These are phyloP conservation scores for Macropis europaea DNA, from an alignment of 2,888 invertebrate species.

Conservation along the genomic window DNA sequence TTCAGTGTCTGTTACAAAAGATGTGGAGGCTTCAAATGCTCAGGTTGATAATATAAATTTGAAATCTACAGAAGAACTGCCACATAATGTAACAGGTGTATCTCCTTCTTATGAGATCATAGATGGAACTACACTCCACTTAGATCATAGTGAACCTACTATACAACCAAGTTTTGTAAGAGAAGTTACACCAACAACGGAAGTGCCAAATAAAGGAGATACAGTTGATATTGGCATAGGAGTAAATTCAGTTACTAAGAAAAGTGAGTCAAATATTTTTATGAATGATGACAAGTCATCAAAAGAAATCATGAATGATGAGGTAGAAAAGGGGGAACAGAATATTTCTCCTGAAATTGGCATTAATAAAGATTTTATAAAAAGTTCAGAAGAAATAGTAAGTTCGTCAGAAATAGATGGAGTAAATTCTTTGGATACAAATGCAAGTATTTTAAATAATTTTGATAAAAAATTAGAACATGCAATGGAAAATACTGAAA, in stretches of 20 bases:
- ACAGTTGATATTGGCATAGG: neutral
- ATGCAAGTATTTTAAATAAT: neutral
- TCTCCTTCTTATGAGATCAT: conserved; percentile 80
- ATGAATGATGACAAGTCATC: neutral
- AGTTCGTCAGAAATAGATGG: neutral
- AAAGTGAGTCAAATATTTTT: conserved; percentile 12
- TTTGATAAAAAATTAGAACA: neutral
- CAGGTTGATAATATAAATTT: conserved; percentile 6
- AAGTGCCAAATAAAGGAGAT: conserved; percentile 23
- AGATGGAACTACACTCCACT: conserved; percentile 85
- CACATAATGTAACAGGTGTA: conserved; percentile 1
- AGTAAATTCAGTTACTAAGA: neutral
- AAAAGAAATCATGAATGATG: neutral
- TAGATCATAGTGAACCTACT: conserved; percentile 12
- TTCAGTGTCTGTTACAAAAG: neutral
- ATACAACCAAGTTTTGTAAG: conserved; percentile 12
- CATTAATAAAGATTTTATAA: conserved; percentile 18
- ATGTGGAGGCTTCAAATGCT: neutral
- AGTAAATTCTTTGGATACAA: neutral
- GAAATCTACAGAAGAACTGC: conserved; percentile 9
- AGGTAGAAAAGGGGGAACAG: neutral
- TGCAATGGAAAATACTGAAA: neutral
- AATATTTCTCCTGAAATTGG: neutral
- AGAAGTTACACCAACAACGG: conserved; percentile 6
- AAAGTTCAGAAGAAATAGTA: conserved; percentile 16